Base-by-base conservation (phyloP, 2,888 invertebrate genomes). In the Chaetogeoica ovagalla region DNA sequence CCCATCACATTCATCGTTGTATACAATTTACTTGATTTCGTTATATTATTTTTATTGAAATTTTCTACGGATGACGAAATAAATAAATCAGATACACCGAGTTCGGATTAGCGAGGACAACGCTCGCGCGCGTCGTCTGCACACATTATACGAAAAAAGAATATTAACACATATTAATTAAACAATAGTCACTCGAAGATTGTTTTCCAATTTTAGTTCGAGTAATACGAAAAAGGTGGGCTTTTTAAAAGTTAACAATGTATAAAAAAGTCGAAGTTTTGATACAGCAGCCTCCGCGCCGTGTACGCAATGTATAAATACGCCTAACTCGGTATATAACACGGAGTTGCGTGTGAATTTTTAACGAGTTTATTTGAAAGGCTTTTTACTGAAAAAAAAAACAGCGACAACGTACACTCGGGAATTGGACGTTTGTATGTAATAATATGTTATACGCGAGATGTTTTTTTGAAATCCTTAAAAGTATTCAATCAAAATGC, bases 401-500 rank as follows among this genome's bases (percentile, higher is more conserved):
- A 55, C 55, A 75, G 65, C 37, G 48, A 72, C 72, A 66, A 37
- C 57, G 8, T 21, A 43, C 66, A n/a, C 66, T n/a, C 57, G 75
- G 66, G 75, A 75, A 75, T 75, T 75, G 75, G 43, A 75, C 57
- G 57, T 65, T 74, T 74, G 65, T 39, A 17, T 43, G 57, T 66
- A 74, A 30, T 37, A 63, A 57, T 59, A 15, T 75, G 66, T 75
- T 75, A 23, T 59, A 66, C 75, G 75, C 2, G 65, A 65, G 65
- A 55, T 43, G 0, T 74, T 55, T 19, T 55, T 19, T 19, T 19
- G 4, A 43, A 66, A 75, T 19, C 66, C 75, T 66, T 66, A 66
- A 66, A 66, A 75, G 66, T 75, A 75, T 75, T 75, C 75, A 75
- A 75, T 75, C 75, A 75, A 75, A 75, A 75, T 75, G 23, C n/a